phyloP scores from a whole-genome alignment of 2,113 vertebrate genomes.

The Junco hyemalis region DNA sequence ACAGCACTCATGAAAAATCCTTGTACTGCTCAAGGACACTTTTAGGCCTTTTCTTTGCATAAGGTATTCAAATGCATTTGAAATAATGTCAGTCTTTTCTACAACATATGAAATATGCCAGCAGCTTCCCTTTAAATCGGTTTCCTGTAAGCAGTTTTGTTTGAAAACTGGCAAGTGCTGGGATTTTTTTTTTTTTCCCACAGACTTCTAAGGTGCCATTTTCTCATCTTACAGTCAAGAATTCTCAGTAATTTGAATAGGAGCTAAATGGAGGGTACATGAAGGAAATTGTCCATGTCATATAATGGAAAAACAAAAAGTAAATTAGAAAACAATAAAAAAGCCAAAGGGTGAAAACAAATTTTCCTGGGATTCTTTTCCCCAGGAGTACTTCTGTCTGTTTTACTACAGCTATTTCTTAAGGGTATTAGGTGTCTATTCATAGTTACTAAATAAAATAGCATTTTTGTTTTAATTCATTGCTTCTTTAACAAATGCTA shows the following conservation, averaged over 20 bases:
- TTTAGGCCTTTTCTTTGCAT: slow-evolving; percentile 19
- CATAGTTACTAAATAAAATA: slow-evolving; percentile 56
- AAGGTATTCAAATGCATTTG: slow-evolving; percentile 35
- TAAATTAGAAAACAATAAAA: slow-evolving; percentile 46
- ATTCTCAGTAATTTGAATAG: slow-evolving; percentile 3
- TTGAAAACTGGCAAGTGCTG: slow-evolving; percentile 44
- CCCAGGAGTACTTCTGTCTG: not conserved
- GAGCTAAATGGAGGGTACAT: not conserved
- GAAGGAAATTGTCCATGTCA: slow-evolving; percentile 31
- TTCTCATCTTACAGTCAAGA: slow-evolving; percentile 39
- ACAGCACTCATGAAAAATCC: not conserved
- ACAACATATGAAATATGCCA: slow-evolving; percentile 31
- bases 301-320: slow-evolving; percentile 28
- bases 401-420: slow-evolving; percentile 33
- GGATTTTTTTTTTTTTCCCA: not conserved
- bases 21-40: slow-evolving; percentile 47
- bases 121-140: slow-evolving; percentile 40
- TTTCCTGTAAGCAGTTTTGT: slow-evolving; percentile 51
- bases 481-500: slow-evolving; percentile 60
- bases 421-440: slow-evolving; percentile 59
- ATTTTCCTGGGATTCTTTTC: not conserved
- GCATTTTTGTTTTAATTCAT: slow-evolving; percentile 53
- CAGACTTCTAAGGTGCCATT: not conserved
- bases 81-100: slow-evolving; percentile 50
- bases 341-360: slow-evolving; percentile 36